Base-by-base conservation (phyloP, 1,140 invertebrate genomes). In the Aphis gossypii region DNA sequence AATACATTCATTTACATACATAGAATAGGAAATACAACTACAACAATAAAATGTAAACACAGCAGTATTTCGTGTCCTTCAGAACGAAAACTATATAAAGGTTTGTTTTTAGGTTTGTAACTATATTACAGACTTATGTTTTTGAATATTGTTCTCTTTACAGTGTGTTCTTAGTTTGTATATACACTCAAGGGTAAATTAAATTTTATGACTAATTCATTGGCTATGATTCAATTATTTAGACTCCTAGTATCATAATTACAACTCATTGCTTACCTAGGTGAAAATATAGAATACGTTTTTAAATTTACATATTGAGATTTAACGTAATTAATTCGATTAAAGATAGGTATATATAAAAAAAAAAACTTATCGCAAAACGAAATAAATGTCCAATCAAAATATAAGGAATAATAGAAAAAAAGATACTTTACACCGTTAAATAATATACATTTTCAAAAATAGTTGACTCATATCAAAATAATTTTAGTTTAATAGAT, bases 31-130 rank as follows among this genome's bases (percentile, higher is more conserved):
- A 44, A 84, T 44, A 41, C 38, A 84, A 30, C 41, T 11, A 25
- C 18, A 44, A n/a, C 30, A n/a, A 88, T 35, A 88, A 86, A 30
- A 46, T 86, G 41, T 46, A 46, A 86, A 86, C 41, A 86, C 84
- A 86, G 11, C 84, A 86, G 11, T 86, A 25, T 46, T 86, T 41
- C 44, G 41, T 60, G 88, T 56, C 35, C 38, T 90, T 60, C 51
- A 30, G 9, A 90, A 11, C 88, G 8, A 60, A 90, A 90, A 60
- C 48, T 56, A 41, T 90, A 90, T 25, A 90, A 90, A 90, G 88
- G 88, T 90, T 76, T 90, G 54, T 90, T 90, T 41, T 56, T 30
- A 51, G 25, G 21, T n/a, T 76, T 88, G 44, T 88, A 21, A 35
- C 44, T 35, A 1, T 18, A n/a, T 25, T 48, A 56, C n/a, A 90